Conservation (phyloP, 2,888 invertebrate species). For the Amiota communis region DNA sequence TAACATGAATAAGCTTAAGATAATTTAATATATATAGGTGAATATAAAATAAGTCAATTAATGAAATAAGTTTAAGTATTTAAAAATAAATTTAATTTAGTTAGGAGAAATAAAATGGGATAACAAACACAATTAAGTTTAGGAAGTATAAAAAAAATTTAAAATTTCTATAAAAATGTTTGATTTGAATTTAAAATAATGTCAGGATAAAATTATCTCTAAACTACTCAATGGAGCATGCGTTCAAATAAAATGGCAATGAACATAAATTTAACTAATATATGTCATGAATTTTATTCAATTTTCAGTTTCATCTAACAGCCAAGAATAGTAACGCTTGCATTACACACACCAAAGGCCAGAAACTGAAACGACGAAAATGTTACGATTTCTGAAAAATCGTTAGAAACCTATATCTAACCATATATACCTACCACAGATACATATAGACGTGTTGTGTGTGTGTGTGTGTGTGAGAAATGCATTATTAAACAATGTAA, state of each 20-base stretch:
- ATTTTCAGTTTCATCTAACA: conserved; percentile 28
- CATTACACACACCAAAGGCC: conserved; percentile 51
- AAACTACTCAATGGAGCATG: conserved; percentile 56
- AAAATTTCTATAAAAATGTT: too few species aligned
- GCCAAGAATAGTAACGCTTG: conserved; percentile 30
- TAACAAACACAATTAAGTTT: too few species aligned
- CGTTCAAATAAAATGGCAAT: conserved; percentile 35
- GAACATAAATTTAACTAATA: conserved; percentile 26
- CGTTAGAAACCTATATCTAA: conserved; percentile 46
- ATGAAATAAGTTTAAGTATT: not conserved
- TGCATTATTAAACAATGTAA: conserved; percentile 28
- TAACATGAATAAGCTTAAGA: too few species aligned
- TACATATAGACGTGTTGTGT: too few species aligned
- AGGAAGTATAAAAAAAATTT: too few species aligned
- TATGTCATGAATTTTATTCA: conserved; percentile 41
- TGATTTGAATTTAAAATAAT: too few species aligned
- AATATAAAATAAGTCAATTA: too few species aligned
- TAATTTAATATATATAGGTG: too few species aligned
- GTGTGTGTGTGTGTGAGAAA: conserved; percentile 1
- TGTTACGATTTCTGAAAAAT: conserved; percentile 59
- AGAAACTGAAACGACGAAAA: conserved; percentile 41
- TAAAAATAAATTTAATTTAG: not conserved
- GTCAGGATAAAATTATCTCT: too few species aligned
- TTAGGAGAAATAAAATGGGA: not conserved
- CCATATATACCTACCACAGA: conserved; percentile 9